Base-by-base conservation (phyloP, 2,797 vertebrate species). In the Neostethus bicornis region DNA sequence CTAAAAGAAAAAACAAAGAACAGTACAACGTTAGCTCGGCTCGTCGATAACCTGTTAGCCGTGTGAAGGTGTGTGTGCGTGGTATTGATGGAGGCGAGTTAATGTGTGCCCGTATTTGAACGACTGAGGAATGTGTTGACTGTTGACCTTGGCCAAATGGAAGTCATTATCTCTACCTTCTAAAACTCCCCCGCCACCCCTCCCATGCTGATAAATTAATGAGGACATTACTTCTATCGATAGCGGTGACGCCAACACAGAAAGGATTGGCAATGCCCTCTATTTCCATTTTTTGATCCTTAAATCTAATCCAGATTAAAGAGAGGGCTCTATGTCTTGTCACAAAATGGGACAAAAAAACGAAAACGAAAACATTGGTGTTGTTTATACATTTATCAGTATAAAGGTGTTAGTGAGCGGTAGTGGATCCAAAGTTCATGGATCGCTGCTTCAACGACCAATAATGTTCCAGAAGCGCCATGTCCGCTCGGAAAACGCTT, bases 101-200 rank as follows among this genome's bases (percentile, higher is more conserved):
- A 86, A 87, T 88, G 85, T 86, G 83, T 86, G 78, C 66, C 80
- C 81, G 73, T 84, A 86, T 85, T 86, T 87, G 80, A 88, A 86
- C 85, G 66, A 88, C 87, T 80, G 80, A 85, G 86, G 88, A 88
- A 88, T 88, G 86, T 80, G 86, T 85, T 85, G 83, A 86, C 79
- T 88, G 86, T 87, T 90, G 86, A 85, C 86, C 85, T 85, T 88
- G 86, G 84, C 81, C 81, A 86, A 87, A 88, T 88, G 86, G 84
- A 84, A 81, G 74, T 79, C 83, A 89, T 89, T 89, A 89, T 86
- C 83, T 80, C 39, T 34, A 65, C 31, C 19, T 42, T 7, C 55
- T 19, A 54, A 57, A 54, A 43, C 57, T 61, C 62, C 60, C 46
- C 64, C 16, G n/a, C n/a, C n/a, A n/a, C 7, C 71, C 17, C 24